Evolutionary conservation across 2,888 invertebrate genomes (phyloP), one percentile per base, ranked within the genome.

Genomic region (Notodonta dromedarius): DNA sequence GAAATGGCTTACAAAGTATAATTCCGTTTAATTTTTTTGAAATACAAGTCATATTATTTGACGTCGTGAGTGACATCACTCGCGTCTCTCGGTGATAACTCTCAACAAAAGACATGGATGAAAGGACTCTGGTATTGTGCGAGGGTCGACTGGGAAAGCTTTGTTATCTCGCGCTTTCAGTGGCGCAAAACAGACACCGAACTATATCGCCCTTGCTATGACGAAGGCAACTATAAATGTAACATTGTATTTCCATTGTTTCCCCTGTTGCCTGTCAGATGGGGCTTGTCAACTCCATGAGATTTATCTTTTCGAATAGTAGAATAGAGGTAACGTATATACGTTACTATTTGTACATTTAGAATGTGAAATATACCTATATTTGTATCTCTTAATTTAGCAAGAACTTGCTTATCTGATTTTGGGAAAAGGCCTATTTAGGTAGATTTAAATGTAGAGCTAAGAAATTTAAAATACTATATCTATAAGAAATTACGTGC

Each of bases 101-200:
- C 61, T 61, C 44, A 50, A 66, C 71, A 70, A 71, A 76, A 66
- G 66, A 64, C 60, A 13, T 5, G 59, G 64, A 72, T 76, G 67
- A 74, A 76, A 69, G 62, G 70, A 59, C 71, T 13, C 11, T 35
- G 4, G 7, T n/a, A n/a, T 54, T n/a, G 39, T 54, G 32, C 53
- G 46, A 54, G 32, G 32, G 61, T 53, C 57, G 48, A 52, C 51
- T 54, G 58, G 59, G 59, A 68, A 71, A 74, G 69, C 70, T 62
- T 65, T 70, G 71, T 71, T 75, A 71, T 74, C 71, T 60, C 57
- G 51, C 56, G 55, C 59, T 65, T 66, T 69, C 66, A 69, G 54
- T 42, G 54, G 35, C 60, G 53, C 48, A 58, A 61, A 67, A 62
- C 56, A 63, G 66, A 67, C 58, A n/a, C 14, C 60, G 57, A 69